Conservation (phyloP, 2,113 vertebrate genomes). For the Rhagologus leucostigma region DNA sequence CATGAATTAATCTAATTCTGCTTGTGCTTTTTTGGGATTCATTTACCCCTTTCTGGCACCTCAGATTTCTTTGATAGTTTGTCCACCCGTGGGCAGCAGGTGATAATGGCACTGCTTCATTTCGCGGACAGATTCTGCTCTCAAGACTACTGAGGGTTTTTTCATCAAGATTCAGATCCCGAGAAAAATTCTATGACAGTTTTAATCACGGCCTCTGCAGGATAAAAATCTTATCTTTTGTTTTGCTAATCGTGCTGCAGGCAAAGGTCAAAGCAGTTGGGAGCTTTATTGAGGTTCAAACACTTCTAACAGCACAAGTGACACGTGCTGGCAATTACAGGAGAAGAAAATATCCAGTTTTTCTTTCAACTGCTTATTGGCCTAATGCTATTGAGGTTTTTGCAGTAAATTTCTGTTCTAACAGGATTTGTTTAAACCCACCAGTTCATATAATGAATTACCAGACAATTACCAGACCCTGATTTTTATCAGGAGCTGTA, state of each 20-base stretch:
- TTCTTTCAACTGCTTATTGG: neutral
- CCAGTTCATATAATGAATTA: neutral
- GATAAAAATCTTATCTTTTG: neutral
- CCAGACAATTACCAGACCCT: neutral
- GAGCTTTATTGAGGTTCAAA: neutral
- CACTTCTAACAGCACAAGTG: neutral
- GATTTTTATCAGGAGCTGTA: neutral
- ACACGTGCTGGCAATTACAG: neutral
- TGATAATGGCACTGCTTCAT: neutral
- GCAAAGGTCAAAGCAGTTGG: neutral
- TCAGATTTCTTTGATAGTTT: neutral
- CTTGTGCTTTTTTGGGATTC: neutral
- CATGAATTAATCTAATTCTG: neutral
- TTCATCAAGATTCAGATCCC: neutral
- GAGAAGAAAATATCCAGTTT: neutral
- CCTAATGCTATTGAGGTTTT: neutral
- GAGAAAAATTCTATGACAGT: neutral
- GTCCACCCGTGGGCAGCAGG: neutral
- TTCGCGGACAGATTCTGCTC: neutral
- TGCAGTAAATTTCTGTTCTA: neutral
- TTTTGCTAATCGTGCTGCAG: neutral
- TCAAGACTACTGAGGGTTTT: neutral
- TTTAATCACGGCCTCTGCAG: neutral
- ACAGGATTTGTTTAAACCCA: neutral
- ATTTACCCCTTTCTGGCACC: neutral